phyloP scores from a whole-genome alignment of 1,140 invertebrate species.

The Oncopeltus fasciatus region DNA sequence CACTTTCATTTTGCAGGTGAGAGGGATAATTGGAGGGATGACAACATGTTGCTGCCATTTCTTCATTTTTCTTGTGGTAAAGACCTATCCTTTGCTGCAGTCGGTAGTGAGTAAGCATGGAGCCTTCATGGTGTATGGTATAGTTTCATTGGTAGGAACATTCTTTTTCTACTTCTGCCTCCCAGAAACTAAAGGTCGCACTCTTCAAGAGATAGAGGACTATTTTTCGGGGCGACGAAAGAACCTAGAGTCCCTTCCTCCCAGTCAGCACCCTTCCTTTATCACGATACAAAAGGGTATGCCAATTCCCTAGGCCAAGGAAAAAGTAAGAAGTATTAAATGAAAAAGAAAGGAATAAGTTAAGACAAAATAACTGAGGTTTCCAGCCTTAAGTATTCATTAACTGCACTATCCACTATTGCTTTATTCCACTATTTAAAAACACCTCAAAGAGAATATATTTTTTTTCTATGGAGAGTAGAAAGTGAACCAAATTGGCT shows the following conservation, averaged over 20 bases:
- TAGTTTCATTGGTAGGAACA: constrained; percentile 37
- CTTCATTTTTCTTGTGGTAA: constrained; percentile 50
- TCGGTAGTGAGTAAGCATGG: constrained; percentile 38
- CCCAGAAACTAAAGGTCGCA: constrained; percentile 67
- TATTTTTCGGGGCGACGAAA: constrained; percentile 42
- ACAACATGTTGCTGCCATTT: constrained; percentile 47
- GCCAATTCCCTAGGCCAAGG: too few species aligned
- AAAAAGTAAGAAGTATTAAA: too few species aligned
- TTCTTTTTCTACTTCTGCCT: constrained; percentile 46
- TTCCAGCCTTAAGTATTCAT: too few species aligned
- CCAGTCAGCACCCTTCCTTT: constrained; percentile 9
- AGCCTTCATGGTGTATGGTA: constrained; percentile 46
- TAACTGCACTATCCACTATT: too few species aligned
- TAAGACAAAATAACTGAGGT: too few species aligned
- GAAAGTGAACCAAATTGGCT: too few species aligned
- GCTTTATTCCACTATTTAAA: too few species aligned
- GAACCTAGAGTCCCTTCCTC: constrained; percentile 23
- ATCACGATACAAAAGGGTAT: constrained; percentile 9
- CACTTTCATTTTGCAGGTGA: too few species aligned
- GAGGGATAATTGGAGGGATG: constrained; percentile 47
- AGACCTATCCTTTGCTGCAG: constrained; percentile 44
- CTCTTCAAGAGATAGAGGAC: constrained; percentile 61
- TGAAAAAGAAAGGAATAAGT: too few species aligned
- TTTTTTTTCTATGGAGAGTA: too few species aligned
- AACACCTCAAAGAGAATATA: too few species aligned